Base-by-base conservation (phyloP, 2,888 invertebrate species). In the Aphodius sticticus region DNA sequence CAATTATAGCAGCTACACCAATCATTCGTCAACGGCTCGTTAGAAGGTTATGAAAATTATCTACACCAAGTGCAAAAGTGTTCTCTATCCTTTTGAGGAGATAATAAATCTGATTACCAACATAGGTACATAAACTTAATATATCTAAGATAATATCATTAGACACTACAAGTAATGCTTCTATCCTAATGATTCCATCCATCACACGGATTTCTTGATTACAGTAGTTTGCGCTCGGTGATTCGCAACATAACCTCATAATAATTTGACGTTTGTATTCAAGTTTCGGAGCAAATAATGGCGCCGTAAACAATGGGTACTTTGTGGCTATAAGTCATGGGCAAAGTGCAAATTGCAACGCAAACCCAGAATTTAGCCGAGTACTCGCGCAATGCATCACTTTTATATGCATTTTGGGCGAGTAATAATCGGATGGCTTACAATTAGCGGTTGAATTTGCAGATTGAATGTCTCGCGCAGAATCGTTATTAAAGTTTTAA, bases 221-320 rank as follows among this genome's bases (percentile, higher is more conserved):
- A 53, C 53, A 53, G 53, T 53, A 53, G 53, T 53, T 53, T 53
- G 53, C 6, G 53, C 53, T 53, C 53, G 53, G 9, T 12, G 12
- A 53, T 53, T 53, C 53, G 53, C 53, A 53, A 53, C 53, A 53
- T 53, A 53, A 53, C 53, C 53, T 53, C 53, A 53, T 53, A 53
- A 53, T 53, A 53, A 53, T 53, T 53, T 53, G 53, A 53, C 53
- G 53, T 53, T 53, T 53, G 53, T 12, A 53, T 53, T 53, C 53
- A 53, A 53, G 53, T 53, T 26, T 53, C 53, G 53, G 53, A 5
- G 12, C 53, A 12, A 53, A 7, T 53, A 53, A 53, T 53, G 53
- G 53, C 53, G 53, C 12, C 53, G 53, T 53, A 53, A 53, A 53
- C 53, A 53, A 53, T 53, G 53, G 53, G 53, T 53, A 53, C 53